phyloP scores from a whole-genome alignment of 92 coral and sea anemone genomes.

The Phenganax subtilis region DNA sequence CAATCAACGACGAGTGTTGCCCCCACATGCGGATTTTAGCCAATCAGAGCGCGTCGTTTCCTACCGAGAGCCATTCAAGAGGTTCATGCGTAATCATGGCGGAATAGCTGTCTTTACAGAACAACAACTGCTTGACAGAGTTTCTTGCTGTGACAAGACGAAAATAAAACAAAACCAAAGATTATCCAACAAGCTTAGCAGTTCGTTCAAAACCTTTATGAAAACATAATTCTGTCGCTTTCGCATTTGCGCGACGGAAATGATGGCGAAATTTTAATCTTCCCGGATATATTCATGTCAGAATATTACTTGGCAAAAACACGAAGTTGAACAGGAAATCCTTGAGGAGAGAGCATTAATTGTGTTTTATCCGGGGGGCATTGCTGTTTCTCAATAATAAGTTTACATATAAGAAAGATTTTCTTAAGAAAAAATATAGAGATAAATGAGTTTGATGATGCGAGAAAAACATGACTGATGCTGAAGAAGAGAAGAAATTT shows the following conservation, averaged over 20 bases:
- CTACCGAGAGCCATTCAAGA: slow-evolving; percentile 25
- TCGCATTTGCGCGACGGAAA: slow-evolving; percentile 6
- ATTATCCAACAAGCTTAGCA: slow-evolving; percentile 18
- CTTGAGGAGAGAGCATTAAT: not conserved
- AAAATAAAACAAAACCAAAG: slow-evolving; percentile 23
- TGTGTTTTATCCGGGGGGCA: slow-evolving; percentile 1
- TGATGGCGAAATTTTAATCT: slow-evolving; percentile 5
- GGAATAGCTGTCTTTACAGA: not conserved
- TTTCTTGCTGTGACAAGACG: slow-evolving; percentile 14
- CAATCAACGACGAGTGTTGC: slow-evolving; percentile 2
- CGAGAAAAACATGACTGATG: no score
- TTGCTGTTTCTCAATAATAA: slow-evolving; percentile 5
- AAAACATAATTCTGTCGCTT: not conserved
- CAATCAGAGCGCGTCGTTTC: slow-evolving; percentile 13
- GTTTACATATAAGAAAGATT: not conserved
- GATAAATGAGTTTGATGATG: no score
- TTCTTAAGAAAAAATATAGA: not conserved
- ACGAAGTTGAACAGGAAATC: not conserved
- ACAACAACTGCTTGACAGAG: slow-evolving; percentile 12
- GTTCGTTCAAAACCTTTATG: slow-evolving; percentile 15
- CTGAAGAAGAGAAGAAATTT: no score
- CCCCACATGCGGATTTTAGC: not conserved
- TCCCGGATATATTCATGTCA: slow-evolving; percentile 10
- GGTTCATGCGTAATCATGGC: slow-evolving; percentile 24
- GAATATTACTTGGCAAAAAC: slow-evolving; percentile 11